Conservation (phyloP, 2,797 vertebrate species). For the Manis pentadactyla region DNA sequence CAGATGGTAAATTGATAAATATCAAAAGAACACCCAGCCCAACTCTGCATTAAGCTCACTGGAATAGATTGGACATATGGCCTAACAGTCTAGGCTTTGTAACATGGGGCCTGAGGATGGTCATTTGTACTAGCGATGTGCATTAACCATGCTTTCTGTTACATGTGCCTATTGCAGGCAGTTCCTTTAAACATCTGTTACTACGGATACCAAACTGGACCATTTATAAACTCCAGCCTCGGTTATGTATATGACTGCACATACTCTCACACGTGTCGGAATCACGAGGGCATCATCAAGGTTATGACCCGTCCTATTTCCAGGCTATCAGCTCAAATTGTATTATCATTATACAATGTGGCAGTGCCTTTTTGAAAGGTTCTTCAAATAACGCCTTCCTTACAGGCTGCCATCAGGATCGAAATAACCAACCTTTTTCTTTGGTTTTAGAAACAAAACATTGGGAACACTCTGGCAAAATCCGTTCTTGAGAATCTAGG, state of each 20-base stretch:
- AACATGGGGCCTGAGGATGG: not conserved
- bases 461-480: not conserved
- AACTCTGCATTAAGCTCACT: not conserved
- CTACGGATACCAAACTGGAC: not conserved
- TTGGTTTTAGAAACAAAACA: not conserved
- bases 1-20: not conserved
- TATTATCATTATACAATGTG: not conserved
- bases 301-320: not conserved
- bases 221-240: not conserved
- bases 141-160: not conserved
- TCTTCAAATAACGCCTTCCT: not conserved
- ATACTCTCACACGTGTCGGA: not conserved
- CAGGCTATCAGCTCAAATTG: not conserved
- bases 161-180: not conserved
- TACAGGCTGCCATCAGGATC: not conserved
- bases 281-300: not conserved
- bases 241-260: not conserved
- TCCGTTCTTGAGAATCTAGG: too few species aligned
- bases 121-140: not conserved
- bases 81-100: not conserved
- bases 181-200: conserved; percentile 41
- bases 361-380: not conserved
- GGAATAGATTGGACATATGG: too few species aligned
- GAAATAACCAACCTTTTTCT: not conserved
- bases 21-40: not conserved